Base-by-base conservation (phyloP, 2,888 invertebrate species). In the Euphydryas editha region DNA sequence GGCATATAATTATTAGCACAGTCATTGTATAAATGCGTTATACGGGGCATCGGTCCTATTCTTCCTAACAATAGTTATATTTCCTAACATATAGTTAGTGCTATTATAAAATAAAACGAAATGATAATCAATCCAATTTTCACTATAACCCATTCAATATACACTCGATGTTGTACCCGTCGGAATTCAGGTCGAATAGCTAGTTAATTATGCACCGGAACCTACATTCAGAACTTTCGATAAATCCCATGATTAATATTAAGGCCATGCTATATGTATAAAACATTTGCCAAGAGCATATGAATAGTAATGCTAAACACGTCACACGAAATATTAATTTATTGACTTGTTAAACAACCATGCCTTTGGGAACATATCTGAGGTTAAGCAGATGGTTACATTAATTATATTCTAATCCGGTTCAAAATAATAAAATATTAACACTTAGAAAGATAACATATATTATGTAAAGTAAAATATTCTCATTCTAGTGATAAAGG, bases 271-370 rank as follows among this genome's bases (percentile, higher is more conserved):
- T 51, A 51, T 51, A 51, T 51, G 49, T 15, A 24, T 51, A 51
- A 51, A 24, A 51, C 49, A 51, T 24, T 51, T 20, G 24, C 49
- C 49, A n/a, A 51, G 49, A 51, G n/a, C 24, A 24, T 51, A 51
- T 21, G 49, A 51, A 51, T 51, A 51, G 49, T 51, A 15, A 51
- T 51, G 24, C n/a, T 44, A 44, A n/a, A n/a, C n/a, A n/a, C 42
- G n/a, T 39, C 10, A 47, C 21, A 51, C 15, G 21, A 51, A 51
- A 51, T 51, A 51, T 51, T 42, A 56, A 37, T 56, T 56, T 62
- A 62, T 62, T 44, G 55, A 20, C 46, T 61, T 55, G 46, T 62
- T 20, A 56, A 54, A 62, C 44, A n/a, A 56, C 36, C 44, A 37
- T 55, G 15, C 10, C 30, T 55, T 30, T 62, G 55, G 49, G 24